Evolutionary conservation across 92 coral and sea anemone species (phyloP).

Genomic region (Metridium senile): DNA sequence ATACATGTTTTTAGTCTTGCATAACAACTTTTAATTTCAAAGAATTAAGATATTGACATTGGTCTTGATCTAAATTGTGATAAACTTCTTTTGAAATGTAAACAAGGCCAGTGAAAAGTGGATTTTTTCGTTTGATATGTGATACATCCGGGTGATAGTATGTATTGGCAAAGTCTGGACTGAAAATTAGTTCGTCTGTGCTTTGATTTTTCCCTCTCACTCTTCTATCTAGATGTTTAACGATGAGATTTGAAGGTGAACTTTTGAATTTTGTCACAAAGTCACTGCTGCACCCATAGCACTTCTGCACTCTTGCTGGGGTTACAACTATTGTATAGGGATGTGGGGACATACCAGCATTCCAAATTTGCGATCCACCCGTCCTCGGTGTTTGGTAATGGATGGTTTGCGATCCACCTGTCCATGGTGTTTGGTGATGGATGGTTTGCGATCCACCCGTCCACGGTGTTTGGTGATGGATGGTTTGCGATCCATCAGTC

Average conservation of each 20-base stretch:
- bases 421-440: background rate
- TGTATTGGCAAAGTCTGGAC: constrained; percentile 36
- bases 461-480: too few relatives aligned
- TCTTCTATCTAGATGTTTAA: constrained; percentile 45
- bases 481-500: too few relatives aligned
- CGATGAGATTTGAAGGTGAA: constrained; percentile 22
- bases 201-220: constrained; percentile 6
- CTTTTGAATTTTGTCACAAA: constrained; percentile 29
- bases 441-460: too few relatives aligned
- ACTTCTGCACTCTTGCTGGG: constrained; percentile 36
- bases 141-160: constrained; percentile 20
- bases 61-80: background rate
- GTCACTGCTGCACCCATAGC: constrained; percentile 56
- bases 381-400: background rate
- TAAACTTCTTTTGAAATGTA: background rate
- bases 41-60: too few relatives aligned
- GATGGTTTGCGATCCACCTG: background rate
- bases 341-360: constrained; percentile 40
- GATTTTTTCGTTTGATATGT: constrained; percentile 46
- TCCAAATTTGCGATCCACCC: constrained; percentile 24
- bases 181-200: constrained; percentile 27
- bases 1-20: too few relatives aligned
- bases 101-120: constrained; percentile 46
- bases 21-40: too few relatives aligned
- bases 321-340: constrained; percentile 8